Evolutionary conservation across 2,797 vertebrate genomes (phyloP).

Genomic region (Neosilurus mollespiculum): DNA sequence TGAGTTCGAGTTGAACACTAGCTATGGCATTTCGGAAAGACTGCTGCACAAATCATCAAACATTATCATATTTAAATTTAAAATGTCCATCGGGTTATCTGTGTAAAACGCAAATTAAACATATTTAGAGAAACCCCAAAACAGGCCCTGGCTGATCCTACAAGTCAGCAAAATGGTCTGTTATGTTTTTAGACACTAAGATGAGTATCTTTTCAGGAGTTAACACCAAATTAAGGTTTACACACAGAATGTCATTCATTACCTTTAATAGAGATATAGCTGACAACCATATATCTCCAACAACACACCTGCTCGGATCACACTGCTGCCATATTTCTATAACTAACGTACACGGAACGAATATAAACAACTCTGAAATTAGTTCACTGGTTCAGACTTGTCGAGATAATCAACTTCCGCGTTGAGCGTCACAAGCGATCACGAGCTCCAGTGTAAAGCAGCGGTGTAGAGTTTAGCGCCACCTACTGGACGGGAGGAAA

Average conservation of each 20-base stretch:
- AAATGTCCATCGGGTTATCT: not conserved
- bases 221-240: conserved; percentile 1
- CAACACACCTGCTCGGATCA: not conserved
- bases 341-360: not conserved
- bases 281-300: not conserved
- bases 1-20: too few relatives aligned
- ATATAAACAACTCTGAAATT: not conserved
- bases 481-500: conserved; percentile 15
- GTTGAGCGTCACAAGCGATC: not conserved
- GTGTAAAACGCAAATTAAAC: not conserved
- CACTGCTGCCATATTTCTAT: not conserved
- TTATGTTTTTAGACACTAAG: not conserved
- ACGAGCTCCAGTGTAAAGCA: not conserved
- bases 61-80: not conserved
- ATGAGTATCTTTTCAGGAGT: not conserved
- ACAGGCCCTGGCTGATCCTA: not conserved
- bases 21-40: too few relatives aligned
- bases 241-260: not conserved
- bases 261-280: conserved; percentile 20
- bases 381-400: not conserved
- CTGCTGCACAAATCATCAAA: too few relatives aligned
- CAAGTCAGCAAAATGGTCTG: not conserved
- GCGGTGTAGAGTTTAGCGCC: not conserved
- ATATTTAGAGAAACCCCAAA: not conserved
- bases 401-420: not conserved